phyloP scores from a whole-genome alignment of 2,797 vertebrate genomes.

The Selene dorsalis region DNA sequence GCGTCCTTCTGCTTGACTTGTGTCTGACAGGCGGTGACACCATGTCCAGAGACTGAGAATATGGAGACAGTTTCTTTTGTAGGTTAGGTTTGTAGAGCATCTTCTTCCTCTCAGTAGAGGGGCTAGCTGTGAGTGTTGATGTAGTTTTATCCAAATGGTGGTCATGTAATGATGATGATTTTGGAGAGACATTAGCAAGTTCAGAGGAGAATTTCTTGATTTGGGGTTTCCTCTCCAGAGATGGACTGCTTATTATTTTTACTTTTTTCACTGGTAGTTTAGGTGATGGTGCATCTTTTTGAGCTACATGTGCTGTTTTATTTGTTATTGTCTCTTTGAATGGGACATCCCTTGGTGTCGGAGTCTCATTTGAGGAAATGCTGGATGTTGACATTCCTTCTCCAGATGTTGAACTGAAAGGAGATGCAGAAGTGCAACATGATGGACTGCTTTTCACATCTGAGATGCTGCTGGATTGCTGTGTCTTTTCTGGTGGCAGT shows the following conservation, averaged over 20 bases:
- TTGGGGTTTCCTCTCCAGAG: constrained; percentile 60
- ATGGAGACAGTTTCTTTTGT: constrained; percentile 63
- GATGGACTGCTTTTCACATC: constrained; percentile 35
- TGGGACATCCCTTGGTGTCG: constrained; percentile 8
- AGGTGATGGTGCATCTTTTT: constrained; percentile 45
- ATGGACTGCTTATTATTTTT: constrained; percentile 46
- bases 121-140: constrained; percentile 39
- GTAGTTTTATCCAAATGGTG: constrained; percentile 24
- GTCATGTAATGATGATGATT: constrained; percentile 18
- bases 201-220: constrained; percentile 45
- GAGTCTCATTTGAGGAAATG: constrained; percentile 60
- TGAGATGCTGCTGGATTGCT: constrained; percentile 21
- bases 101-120: constrained; percentile 57
- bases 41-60: constrained; percentile 77
- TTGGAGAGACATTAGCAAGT: constrained; percentile 37
- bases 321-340: constrained; percentile 19
- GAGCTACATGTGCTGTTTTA: neutral
- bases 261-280: constrained; percentile 57
- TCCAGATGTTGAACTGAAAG: constrained; percentile 65
- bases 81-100: constrained; percentile 29
- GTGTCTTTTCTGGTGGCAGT: neutral
- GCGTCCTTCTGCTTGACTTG: constrained; percentile 53
- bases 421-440: constrained; percentile 60
- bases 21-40: constrained; percentile 63
- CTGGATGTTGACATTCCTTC: constrained; percentile 59